phyloP scores from a whole-genome alignment of 1,140 invertebrate species.

The Calliphora vicina region DNA sequence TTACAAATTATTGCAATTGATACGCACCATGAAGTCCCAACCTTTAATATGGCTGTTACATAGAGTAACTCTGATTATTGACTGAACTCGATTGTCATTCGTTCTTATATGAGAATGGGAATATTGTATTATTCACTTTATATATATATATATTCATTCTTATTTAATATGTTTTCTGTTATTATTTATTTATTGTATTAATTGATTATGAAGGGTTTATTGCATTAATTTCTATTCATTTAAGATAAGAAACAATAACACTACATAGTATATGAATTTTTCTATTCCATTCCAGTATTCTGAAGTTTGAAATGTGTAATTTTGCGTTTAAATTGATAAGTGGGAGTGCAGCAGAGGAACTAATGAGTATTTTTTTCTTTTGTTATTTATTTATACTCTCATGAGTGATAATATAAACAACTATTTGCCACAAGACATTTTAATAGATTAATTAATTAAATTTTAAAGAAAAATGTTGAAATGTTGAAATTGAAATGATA shows the following conservation, averaged over 20 bases:
- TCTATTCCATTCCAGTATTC: neutral
- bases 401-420: too few species aligned
- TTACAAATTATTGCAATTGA: slow-evolving; percentile 13
- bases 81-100: neutral
- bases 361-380: neutral
- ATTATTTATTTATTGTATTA: neutral
- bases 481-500: too few species aligned
- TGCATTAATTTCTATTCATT: neutral
- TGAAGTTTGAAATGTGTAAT: neutral
- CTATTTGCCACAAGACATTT: too few species aligned
- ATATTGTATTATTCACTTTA: neutral
- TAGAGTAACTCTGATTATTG: neutral
- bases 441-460: too few species aligned
- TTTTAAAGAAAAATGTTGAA: too few species aligned
- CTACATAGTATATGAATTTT: too few species aligned
- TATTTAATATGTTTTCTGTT: too few species aligned
- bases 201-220: slow-evolving; percentile 27
- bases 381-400: too few species aligned
- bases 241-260: neutral
- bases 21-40: slow-evolving; percentile 23
- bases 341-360: neutral
- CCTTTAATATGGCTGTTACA: neutral
- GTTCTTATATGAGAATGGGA: too few species aligned
- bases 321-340: neutral
- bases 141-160: too few species aligned